These are phyloP conservation scores for Hyphantria cunea DNA, from an alignment of 1,140 invertebrate genomes.

Conservation along the genomic window DNA sequence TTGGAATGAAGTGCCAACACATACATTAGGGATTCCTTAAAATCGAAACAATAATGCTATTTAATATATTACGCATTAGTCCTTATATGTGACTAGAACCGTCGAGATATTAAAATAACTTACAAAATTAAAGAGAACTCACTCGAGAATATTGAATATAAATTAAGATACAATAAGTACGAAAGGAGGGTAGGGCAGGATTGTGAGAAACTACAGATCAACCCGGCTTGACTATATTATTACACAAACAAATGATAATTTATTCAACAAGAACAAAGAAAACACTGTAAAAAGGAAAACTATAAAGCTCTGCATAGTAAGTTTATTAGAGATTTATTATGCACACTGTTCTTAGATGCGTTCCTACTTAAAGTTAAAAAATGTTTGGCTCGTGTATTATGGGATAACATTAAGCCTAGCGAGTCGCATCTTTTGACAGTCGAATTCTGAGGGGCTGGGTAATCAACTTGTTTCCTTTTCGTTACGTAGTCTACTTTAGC, in stretches of 20 bases:
- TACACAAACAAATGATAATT: not conserved
- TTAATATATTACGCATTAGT: constrained; percentile 12
- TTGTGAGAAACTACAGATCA: constrained; percentile 11
- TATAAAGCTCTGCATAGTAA: too few relatives aligned
- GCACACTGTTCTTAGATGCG: too few relatives aligned
- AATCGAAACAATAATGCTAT: constrained; percentile 2
- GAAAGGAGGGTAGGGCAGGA: constrained; percentile 36
- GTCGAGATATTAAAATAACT: constrained; percentile 18
- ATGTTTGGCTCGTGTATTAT: too few relatives aligned
- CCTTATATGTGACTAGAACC: constrained; percentile 15
- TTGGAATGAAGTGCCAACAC: not conserved
- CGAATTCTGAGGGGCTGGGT: too few relatives aligned
- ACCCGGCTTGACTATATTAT: constrained; percentile 11
- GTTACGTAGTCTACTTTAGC: too few relatives aligned
- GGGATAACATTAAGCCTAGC: too few relatives aligned
- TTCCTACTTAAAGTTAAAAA: too few relatives aligned
- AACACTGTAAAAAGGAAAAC: too few relatives aligned
- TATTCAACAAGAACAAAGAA: too few relatives aligned
- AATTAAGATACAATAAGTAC: constrained; percentile 4
- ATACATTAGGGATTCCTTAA: not conserved
- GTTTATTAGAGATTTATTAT: too few relatives aligned
- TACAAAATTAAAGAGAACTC: constrained; percentile 30
- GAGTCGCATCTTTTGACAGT: too few relatives aligned
- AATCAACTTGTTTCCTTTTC: too few relatives aligned
- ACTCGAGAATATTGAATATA: constrained; percentile 25